A percentile compares a stretch with the other conserved stretches of the same genome.
phyloP scores from a whole-genome alignment of 2,113 vertebrate genomes.

The Orientallactaga bullata region DNA sequence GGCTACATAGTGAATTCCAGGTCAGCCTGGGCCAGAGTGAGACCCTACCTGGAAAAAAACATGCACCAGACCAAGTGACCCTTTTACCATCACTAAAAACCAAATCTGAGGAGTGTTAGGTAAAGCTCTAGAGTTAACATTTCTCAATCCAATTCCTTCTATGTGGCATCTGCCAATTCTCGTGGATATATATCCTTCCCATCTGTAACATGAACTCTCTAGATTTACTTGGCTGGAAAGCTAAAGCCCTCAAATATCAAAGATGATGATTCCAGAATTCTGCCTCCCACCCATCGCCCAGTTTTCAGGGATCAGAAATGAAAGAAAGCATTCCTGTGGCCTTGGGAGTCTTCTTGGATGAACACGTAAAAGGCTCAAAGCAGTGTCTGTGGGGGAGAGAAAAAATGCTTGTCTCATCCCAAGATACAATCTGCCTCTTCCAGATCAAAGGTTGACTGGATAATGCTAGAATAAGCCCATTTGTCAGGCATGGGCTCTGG shows the following conservation, averaged over 20 bases:
- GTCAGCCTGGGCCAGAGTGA: too few species aligned
- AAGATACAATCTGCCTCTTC: not conserved
- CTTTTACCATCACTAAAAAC: too few species aligned
- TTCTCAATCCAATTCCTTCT: not conserved
- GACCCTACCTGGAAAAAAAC: too few species aligned
- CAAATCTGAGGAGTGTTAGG: too few species aligned
- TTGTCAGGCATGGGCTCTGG: not conserved
- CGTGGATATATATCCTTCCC: not conserved
- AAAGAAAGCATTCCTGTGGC: not conserved
- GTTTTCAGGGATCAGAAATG: not conserved
- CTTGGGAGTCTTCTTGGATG: not conserved
- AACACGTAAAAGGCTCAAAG: not conserved
- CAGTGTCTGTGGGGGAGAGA: not conserved
- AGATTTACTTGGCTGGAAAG: not conserved
- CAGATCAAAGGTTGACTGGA: not conserved
- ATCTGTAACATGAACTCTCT: not conserved
- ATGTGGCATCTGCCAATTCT: not conserved
- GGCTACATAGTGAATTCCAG: too few species aligned
- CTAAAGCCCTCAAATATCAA: not conserved
- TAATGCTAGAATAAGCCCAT: not conserved
- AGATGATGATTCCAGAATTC: not conserved
- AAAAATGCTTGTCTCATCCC: not conserved
- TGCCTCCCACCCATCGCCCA: not conserved
- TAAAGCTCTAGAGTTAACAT: not conserved
- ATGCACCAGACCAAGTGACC: too few species aligned